phyloP scores from a whole-genome alignment of 2,888 invertebrate species.

The Synergus itoensis region DNA sequence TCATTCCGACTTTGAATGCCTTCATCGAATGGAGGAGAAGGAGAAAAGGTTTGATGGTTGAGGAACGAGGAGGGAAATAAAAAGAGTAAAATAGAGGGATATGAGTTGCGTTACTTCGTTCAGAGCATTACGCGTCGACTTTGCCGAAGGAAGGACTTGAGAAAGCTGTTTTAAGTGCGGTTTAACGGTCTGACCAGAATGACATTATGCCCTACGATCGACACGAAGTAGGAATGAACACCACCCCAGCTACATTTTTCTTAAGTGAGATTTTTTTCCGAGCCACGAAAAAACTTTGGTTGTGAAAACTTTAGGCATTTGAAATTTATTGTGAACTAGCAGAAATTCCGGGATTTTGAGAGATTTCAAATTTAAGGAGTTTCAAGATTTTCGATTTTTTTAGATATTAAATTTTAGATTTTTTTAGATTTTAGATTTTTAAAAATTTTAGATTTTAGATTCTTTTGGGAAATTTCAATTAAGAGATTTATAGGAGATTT shows the following conservation, averaged over 20 bases:
- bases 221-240: not conserved
- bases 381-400: no score
- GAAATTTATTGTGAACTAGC: not conserved
- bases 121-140: not conserved
- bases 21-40: not conserved
- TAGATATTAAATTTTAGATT: no score
- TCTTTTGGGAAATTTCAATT: no score
- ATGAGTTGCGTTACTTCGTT: not conserved
- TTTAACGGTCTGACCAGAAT: conserved; percentile 17
- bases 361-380: no score
- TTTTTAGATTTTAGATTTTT: no score
- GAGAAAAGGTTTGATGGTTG: not conserved
- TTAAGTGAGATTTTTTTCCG: conserved; percentile 6
- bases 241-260: conserved; percentile 6
- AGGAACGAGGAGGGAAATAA: not conserved
- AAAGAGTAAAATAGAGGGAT: not conserved
- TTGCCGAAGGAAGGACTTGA: not conserved
- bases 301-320: conserved; percentile 14
- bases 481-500: no score
- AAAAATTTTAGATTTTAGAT: no score
- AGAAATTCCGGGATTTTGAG: no score
- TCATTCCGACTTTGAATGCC: not conserved
- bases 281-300: conserved; percentile 11
- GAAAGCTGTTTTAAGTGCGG: conserved; percentile 9
- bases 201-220: conserved; percentile 30